Evolutionary conservation across 2,888 invertebrate species (phyloP), one percentile per base, ranked within the genome.

Genomic region (Mellilla xanthometata): DNA sequence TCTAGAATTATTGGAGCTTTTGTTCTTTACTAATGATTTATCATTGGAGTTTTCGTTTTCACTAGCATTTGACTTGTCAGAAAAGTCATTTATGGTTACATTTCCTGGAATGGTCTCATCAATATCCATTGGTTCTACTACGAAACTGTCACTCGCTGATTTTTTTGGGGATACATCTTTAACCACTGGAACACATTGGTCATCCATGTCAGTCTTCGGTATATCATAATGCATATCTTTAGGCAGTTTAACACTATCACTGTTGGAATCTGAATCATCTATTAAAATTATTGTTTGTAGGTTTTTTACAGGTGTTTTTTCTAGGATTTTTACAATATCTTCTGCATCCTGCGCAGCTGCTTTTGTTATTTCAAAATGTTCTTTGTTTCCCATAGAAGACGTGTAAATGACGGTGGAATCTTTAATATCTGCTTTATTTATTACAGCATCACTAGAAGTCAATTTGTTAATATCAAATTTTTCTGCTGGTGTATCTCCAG

Each of bases 81-180:
- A 58, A 40, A 56, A 65, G 39, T 63, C 64, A 26, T 62, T 47
- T 15, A 77, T 49, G 7, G 76, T 65, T 22, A 74, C 40, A 64
- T 72, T 76, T 49, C 68, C 73, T 31, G 82, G 79, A 40, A 89
- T 70, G 7, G 84, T 81, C 68, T 81, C 84, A 65, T 89, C 89
- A 60, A 89, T 68, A 65, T 89, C 89, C 88, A 89, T 89, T 12
- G 88, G 86, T 65, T 89, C 88, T 56, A 72, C 78, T 46, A 68
- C 72, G 15, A 71, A 56, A 57, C 75, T 68, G 45, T 26, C 57
- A 31, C 52, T 41, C n/a, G 44, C 35, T 6, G 48, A 45, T 41
- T 63, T 24, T 10, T 56, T 50, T 36, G 43, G 51, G 30, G 57
- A 40, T 9, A 56, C 12, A 48, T 75, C 67, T 31, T 68, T 56